phyloP scores from a whole-genome alignment of 2,888 invertebrate species.

The Tromatobia lineatoria region DNA sequence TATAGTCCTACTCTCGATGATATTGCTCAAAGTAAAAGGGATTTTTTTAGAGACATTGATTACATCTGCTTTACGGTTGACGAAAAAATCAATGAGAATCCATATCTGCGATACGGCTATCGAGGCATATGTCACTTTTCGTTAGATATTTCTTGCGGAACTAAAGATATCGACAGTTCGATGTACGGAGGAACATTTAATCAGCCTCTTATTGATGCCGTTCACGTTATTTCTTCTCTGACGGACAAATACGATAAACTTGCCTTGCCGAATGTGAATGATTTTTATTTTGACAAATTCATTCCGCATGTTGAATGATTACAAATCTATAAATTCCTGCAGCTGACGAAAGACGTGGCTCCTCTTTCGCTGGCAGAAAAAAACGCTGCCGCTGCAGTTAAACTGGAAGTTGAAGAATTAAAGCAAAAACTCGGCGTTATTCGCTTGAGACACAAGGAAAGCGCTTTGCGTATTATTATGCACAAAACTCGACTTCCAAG shows the following conservation, averaged over 20 bases:
- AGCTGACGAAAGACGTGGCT: conserved; percentile 70
- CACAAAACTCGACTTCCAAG: conserved; percentile 73
- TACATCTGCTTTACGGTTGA: conserved; percentile 74
- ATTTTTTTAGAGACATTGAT: conserved; percentile 72
- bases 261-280: conserved; percentile 67
- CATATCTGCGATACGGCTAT: conserved; percentile 74
- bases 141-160: conserved; percentile 71
- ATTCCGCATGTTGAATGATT: neutral
- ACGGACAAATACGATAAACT: conserved; percentile 72
- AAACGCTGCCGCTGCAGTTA: conserved; percentile 60
- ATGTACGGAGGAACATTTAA: conserved; percentile 74
- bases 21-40: conserved; percentile 64
- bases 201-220: conserved; percentile 74
- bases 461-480: conserved; percentile 67
- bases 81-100: conserved; percentile 68
- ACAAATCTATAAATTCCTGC: neutral
- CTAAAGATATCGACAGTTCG: conserved; percentile 70
- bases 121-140: conserved; percentile 73
- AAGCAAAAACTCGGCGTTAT: conserved; percentile 68
- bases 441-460: conserved; percentile 71
- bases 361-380: conserved; percentile 65
- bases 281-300: conserved; percentile 4
- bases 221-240: conserved; percentile 68
- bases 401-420: conserved; percentile 61
- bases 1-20: conserved; percentile 70